These are phyloP conservation scores for Psittacula cyanocephala DNA, from an alignment of 2,113 vertebrate species.

Conservation along the genomic window DNA sequence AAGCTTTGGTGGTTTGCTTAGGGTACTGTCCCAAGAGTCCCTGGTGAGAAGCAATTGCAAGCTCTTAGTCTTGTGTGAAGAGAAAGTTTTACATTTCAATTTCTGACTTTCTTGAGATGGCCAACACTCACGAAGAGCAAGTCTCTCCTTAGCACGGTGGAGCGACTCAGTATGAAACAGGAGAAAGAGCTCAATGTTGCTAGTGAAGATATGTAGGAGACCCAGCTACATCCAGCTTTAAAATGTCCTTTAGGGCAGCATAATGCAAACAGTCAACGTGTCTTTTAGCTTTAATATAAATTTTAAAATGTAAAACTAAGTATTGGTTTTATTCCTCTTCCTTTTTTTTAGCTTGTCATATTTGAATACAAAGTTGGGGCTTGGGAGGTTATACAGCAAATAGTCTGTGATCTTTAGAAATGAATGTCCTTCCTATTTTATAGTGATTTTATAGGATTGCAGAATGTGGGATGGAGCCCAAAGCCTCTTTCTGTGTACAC, in stretches of 20 bases:
- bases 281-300: background rate
- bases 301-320: background rate
- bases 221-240: background rate
- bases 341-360: background rate
- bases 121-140: background rate
- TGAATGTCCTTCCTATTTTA: background rate
- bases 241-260: background rate
- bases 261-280: background rate
- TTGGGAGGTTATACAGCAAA: background rate
- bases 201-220: background rate
- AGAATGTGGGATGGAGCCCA: background rate
- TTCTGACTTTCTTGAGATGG: background rate
- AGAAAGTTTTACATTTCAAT: background rate
- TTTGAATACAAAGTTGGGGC: background rate
- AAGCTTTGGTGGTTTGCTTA: background rate
- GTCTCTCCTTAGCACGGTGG: background rate
- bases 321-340: background rate
- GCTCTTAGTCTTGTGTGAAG: background rate
- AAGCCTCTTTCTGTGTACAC: background rate
- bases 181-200: background rate
- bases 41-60: background rate
- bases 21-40: background rate
- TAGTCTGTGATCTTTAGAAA: background rate
- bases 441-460: background rate
- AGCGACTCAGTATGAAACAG: background rate